phyloP scores from a whole-genome alignment of 2,797 vertebrate species.

The Martes flavigula region DNA sequence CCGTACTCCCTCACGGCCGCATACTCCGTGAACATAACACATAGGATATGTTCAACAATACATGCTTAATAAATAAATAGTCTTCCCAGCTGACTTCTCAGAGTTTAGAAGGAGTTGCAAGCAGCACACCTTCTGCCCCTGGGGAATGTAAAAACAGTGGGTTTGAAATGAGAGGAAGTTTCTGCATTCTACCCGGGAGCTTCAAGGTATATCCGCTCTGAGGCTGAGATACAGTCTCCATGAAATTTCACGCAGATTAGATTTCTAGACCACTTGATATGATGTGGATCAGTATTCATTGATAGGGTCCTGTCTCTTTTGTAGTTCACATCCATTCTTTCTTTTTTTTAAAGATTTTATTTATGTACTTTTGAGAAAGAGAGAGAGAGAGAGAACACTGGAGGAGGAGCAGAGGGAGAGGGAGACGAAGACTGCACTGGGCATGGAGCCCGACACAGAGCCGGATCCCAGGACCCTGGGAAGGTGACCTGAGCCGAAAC shows the following conservation, averaged over 20 bases:
- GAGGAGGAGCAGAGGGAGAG: background rate
- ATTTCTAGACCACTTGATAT: background rate
- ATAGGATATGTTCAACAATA: background rate
- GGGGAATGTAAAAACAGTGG: background rate
- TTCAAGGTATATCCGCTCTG: background rate
- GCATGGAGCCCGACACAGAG: background rate
- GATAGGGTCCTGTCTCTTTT: background rate
- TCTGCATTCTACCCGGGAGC: background rate
- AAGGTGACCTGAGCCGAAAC: background rate
- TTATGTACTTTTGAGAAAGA: background rate
- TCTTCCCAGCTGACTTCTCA: background rate
- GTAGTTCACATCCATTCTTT: background rate
- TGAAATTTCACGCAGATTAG: background rate
- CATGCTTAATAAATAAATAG: background rate
- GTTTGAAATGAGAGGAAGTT: background rate
- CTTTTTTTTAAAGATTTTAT: background rate
- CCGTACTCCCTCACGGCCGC: fast-evolving
- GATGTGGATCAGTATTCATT: background rate
- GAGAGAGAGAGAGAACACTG: no score
- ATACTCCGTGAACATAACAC: background rate
- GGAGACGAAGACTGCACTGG: background rate
- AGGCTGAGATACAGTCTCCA: background rate
- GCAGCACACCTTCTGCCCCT: no score
- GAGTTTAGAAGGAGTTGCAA: background rate
- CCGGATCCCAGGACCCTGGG: background rate